Conservation (phyloP, 1,140 invertebrate species). For the Ostrea edulis region DNA sequence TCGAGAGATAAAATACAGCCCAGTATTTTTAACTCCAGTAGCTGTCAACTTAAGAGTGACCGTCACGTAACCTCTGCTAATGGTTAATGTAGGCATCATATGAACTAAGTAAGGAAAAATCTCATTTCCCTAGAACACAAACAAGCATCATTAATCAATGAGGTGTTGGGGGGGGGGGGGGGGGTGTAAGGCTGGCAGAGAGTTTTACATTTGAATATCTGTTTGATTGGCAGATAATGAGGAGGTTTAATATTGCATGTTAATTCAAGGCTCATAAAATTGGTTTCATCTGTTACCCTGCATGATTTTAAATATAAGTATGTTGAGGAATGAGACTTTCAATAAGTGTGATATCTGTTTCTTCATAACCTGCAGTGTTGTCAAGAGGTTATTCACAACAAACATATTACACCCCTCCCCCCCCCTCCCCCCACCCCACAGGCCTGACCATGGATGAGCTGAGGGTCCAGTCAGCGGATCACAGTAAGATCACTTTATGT, state of each 20-base stretch:
- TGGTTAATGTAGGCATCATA: slow-evolving; percentile 15
- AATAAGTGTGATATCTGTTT: neutral
- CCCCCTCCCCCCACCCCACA: too few species aligned
- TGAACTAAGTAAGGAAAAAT: slow-evolving; percentile 7
- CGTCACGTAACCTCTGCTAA: neutral
- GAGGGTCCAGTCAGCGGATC: neutral
- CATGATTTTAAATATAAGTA: neutral
- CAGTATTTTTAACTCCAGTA: neutral
- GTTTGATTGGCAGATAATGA: neutral
- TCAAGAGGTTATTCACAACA: neutral
- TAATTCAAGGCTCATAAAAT: neutral
- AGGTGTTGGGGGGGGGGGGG: neutral
- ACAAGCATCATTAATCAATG: slow-evolving; percentile 13
- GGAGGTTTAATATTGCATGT: neutral
- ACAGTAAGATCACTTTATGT: neutral
- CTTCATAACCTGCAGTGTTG: neutral
- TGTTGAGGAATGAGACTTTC: neutral
- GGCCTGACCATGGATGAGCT: neutral
- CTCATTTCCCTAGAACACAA: neutral
- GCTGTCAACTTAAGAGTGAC: neutral
- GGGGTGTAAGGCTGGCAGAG: neutral
- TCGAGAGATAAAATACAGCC: neutral
- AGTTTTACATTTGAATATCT: slow-evolving; percentile 13
- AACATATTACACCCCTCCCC: too few species aligned
- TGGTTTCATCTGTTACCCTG: neutral